These are phyloP conservation scores for Drosophila sordidapex DNA, from an alignment of 2,888 invertebrate genomes.

Conservation along the genomic window DNA sequence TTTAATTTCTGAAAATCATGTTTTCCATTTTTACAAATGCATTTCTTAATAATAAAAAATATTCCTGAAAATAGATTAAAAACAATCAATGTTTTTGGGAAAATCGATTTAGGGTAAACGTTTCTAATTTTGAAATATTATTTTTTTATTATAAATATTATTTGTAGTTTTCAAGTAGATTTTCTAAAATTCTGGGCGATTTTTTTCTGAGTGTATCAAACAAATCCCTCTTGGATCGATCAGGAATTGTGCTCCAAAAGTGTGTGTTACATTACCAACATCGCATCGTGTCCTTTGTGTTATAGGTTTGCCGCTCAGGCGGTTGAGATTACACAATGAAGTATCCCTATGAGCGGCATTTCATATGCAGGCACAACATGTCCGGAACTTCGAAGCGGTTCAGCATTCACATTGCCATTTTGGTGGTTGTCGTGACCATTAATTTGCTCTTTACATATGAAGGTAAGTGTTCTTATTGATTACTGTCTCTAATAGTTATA, in stretches of 20 bases:
- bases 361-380: constrained; percentile 10
- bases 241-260: constrained; percentile 17
- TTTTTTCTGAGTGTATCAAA: neutral
- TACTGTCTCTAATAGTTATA: neutral
- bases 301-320: constrained; percentile 46
- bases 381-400: constrained; percentile 3
- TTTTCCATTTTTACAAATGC: too few species aligned
- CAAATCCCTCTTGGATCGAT: neutral
- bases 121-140: neutral
- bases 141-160: too few species aligned
- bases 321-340: constrained; percentile 56
- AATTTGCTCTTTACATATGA: constrained; percentile 24
- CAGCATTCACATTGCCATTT: constrained; percentile 16
- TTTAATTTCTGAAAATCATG: neutral
- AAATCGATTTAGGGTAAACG: neutral
- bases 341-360: constrained; percentile 35
- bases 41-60: too few species aligned
- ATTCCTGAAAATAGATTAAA: too few species aligned
- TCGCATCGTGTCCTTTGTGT: constrained; percentile 12
- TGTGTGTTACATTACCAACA: constrained; percentile 48
- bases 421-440: constrained; percentile 23
- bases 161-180: neutral
- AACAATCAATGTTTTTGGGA: too few species aligned
- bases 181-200: neutral
- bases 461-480: constrained; percentile 41